These are phyloP conservation scores for Podargus strigoides DNA, from an alignment of 2,797 vertebrate species.

Conservation along the genomic window DNA sequence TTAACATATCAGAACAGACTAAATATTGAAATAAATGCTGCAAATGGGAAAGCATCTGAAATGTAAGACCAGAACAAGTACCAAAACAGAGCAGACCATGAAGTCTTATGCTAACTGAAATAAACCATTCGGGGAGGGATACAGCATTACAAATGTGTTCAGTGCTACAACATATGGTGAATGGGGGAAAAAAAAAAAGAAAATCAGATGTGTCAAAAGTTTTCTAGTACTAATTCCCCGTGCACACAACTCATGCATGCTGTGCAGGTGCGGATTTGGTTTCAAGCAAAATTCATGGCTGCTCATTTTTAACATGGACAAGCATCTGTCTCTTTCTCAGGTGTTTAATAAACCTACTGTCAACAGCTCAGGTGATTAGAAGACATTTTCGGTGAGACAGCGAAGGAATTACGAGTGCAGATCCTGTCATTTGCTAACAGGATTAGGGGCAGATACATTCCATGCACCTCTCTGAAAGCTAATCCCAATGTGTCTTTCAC, in stretches of 20 bases:
- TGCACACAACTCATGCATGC: neutral
- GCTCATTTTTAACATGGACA: neutral
- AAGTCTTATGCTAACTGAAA: slow-evolving; percentile 36
- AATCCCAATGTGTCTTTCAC: slow-evolving; percentile 3
- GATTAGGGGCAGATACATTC: slow-evolving; percentile 32
- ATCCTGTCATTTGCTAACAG: slow-evolving; percentile 7
- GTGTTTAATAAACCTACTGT: slow-evolving; percentile 30
- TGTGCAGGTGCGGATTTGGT: slow-evolving; percentile 8
- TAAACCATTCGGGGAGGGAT: neutral
- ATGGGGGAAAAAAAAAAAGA: neutral
- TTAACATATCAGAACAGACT: neutral
- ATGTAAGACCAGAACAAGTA: neutral
- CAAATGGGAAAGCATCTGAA: slow-evolving; percentile 1
- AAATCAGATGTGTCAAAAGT: slow-evolving; percentile 27
- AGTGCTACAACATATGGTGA: neutral
- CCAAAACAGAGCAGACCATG: neutral
- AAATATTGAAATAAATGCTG: neutral
- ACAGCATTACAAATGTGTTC: neutral
- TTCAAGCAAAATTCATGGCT: neutral
- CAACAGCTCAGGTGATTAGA: slow-evolving; percentile 22
- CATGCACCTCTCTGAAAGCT: neutral
- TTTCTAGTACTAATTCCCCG: neutral
- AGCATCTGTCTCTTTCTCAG: neutral
- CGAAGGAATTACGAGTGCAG: neutral
- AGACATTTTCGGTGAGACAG: neutral